Conservation (phyloP, 2,888 invertebrate species). For the Marasmarcha lunaedactyla region DNA sequence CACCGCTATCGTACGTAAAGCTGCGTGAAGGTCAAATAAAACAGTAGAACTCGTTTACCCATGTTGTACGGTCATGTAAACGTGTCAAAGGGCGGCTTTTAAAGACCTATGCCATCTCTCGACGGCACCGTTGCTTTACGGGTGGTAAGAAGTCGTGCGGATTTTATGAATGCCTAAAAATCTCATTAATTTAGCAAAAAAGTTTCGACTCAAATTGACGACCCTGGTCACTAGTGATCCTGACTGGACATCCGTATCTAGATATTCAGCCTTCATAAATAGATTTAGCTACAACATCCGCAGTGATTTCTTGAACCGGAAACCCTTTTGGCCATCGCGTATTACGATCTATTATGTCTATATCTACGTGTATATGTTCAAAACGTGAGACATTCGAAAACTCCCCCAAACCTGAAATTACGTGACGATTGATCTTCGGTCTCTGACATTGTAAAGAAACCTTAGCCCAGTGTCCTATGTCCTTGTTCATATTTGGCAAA, state of each 20-base stretch:
- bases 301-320: conserved; percentile 14
- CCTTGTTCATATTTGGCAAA: conserved; percentile 4
- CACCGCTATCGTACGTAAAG: conserved; percentile 7
- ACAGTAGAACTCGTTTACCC: conserved; percentile 27
- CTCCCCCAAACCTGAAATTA: conserved; percentile 5
- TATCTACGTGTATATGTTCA: conserved; percentile 16
- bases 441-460: conserved; percentile 1
- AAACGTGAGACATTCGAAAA: conserved; percentile 12
- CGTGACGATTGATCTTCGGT: conserved; percentile 3
- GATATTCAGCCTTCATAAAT: conserved; percentile 15
- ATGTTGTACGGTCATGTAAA: not conserved
- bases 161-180: conserved; percentile 11
- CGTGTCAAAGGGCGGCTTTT: conserved; percentile 8
- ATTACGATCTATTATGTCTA: conserved; percentile 17
- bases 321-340: conserved; percentile 20
- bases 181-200: conserved; percentile 17
- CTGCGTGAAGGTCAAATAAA: conserved; percentile 16
- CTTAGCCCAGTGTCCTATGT: not conserved
- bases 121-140: conserved; percentile 13
- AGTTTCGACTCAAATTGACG: conserved; percentile 21
- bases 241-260: conserved; percentile 13
- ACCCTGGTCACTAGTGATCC: conserved; percentile 16
- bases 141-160: conserved; percentile 15
- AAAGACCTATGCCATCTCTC: conserved; percentile 8
- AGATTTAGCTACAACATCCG: conserved; percentile 13